phyloP scores from a whole-genome alignment of 2,113 vertebrate species.

The Ophthalmolycus amberensis region DNA sequence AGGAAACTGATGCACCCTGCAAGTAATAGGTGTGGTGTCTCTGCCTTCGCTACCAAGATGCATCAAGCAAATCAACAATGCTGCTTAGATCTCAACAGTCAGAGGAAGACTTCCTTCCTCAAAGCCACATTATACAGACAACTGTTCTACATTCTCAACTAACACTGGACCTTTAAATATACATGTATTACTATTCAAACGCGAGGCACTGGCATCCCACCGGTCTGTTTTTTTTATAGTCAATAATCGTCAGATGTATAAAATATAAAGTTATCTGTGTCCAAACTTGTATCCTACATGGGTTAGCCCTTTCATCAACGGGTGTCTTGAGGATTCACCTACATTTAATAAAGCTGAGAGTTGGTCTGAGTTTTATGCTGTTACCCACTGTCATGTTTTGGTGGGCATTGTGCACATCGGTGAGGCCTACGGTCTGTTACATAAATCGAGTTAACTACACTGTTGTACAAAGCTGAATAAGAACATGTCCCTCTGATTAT shows the following conservation, averaged over 20 bases:
- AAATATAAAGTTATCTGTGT: background rate
- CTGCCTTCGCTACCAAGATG: background rate
- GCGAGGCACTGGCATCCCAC: background rate
- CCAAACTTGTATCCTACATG: background rate
- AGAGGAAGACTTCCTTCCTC: background rate
- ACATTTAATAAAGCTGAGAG: background rate
- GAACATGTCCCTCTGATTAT: too few species aligned
- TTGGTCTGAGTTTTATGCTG: background rate
- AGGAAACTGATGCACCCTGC: background rate
- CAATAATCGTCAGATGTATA: background rate
- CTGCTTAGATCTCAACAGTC: background rate
- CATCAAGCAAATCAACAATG: background rate
- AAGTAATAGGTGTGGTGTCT: background rate
- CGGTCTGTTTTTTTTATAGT: conserved; percentile 15
- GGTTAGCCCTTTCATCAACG: background rate
- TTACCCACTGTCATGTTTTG: too few species aligned
- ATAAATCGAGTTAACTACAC: too few species aligned
- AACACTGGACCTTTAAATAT: background rate
- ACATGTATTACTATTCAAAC: background rate
- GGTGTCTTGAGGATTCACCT: background rate
- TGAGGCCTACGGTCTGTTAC: too few species aligned
- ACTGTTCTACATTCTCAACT: background rate
- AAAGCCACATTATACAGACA: background rate
- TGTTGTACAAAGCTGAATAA: too few species aligned
- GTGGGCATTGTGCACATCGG: too few species aligned